Base-by-base conservation (phyloP, 2,888 invertebrate species). In the Dryobota labecula region DNA sequence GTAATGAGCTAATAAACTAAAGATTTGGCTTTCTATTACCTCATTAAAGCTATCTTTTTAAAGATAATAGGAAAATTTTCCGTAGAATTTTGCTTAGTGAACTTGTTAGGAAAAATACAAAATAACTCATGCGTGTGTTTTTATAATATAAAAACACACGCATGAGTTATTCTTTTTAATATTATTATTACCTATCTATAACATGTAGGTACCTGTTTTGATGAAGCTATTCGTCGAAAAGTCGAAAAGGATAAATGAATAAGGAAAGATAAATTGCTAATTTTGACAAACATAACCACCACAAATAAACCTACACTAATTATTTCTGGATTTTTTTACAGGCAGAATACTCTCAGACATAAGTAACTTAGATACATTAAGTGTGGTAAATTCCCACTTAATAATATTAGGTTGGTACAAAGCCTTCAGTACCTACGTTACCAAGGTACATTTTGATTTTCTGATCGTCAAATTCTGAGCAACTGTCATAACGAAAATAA, bases 1-100 rank as follows among this genome's bases (percentile, higher is more conserved):
- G 56, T 76, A 62, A 76, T 76, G 51, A 47, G 56, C 4, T 61
- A 71, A 76, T 71, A 71, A 76, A 71, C 72, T 53, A 38, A 65
- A 65, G n/a, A 76, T 36, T 27, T 24, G 9, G 58, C 6, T 61
- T 60, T 60, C 30, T 2, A 18, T 57, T 33, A 38, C 33, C 58
- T 57, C 64, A 61, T 65, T 57, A 76, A 20, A 58, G 24, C 30
- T 45, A 38, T 45, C 5, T 56, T 76, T 58, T 56, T 45, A 45
- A 38, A 30, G n/a, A 76, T 76, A 71, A 61, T 70, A 20, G 38
- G 27, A 51, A n/a, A 24, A 62, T 62, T 72, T 61, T 51, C n/a
- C 27, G 15, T n/a, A n/a, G n/a, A n/a, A n/a, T 56, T 49, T 60
- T n/a, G 43, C 13, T 47, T 15, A 30, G 13, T n/a, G 9, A 24